phyloP scores from a whole-genome alignment of 2,888 invertebrate genomes.

The Mycalesis mineus region DNA sequence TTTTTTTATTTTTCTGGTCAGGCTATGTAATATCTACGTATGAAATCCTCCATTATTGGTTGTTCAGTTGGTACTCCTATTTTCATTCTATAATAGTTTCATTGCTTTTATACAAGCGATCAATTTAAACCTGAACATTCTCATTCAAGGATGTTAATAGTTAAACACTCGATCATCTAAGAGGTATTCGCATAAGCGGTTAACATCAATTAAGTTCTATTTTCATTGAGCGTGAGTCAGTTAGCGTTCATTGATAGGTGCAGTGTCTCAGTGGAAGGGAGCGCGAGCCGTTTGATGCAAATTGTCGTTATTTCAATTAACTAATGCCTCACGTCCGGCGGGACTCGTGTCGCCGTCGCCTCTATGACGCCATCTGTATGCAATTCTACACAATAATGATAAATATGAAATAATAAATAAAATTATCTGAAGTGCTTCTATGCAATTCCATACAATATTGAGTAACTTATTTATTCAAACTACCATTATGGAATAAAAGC shows the following conservation, averaged over 20 bases:
- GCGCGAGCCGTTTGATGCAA: conserved; percentile 46
- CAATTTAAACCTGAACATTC: conserved; percentile 6
- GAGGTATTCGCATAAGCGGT: conserved; percentile 47
- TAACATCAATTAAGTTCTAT: conserved; percentile 67
- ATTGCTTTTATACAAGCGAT: neutral
- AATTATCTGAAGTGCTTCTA: neutral
- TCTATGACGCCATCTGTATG: conserved; percentile 3
- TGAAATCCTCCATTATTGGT: too few species aligned
- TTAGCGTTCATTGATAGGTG: conserved; percentile 59
- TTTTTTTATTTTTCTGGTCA: too few species aligned
- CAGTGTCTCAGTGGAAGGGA: conserved; percentile 31
- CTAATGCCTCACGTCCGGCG: conserved; percentile 62
- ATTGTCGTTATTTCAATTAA: conserved; percentile 65
- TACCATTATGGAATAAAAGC: too few species aligned
- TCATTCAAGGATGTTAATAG: conserved; percentile 25
- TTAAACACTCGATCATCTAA: conserved; percentile 31
- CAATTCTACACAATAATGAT: neutral
- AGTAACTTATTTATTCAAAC: too few species aligned
- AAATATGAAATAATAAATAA: neutral
- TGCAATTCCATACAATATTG: too few species aligned
- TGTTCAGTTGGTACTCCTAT: too few species aligned
- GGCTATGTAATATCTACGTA: too few species aligned
- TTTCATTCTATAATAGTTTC: neutral
- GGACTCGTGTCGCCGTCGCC: conserved; percentile 40
- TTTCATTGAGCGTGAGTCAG: conserved; percentile 70